phyloP scores from a whole-genome alignment of 2,888 invertebrate genomes.

The Brenthis daphne region DNA sequence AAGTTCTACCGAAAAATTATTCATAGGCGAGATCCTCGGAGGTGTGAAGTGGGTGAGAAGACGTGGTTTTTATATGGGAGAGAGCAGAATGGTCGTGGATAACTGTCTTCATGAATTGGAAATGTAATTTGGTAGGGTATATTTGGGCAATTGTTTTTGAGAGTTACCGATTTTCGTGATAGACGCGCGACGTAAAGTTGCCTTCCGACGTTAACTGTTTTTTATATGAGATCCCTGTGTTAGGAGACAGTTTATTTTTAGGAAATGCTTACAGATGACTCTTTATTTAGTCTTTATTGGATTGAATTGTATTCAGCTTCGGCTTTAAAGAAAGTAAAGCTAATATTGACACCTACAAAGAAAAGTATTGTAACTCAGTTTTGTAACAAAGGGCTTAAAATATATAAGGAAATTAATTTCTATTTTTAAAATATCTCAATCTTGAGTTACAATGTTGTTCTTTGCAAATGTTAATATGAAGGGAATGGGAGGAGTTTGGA shows the following conservation, averaged over 20 bases:
- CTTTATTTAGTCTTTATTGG: conserved; percentile 20
- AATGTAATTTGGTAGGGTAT: conserved; percentile 76
- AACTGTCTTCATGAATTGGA: conserved; percentile 80
- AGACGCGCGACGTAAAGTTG: conserved; percentile 42
- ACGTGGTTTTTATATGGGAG: conserved; percentile 34
- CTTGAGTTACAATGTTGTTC: too few species aligned
- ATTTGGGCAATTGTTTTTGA: conserved; percentile 69
- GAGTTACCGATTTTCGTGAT: conserved; percentile 64
- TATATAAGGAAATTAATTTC: too few species aligned
- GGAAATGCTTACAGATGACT: conserved; percentile 28
- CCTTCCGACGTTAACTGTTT: conserved; percentile 37
- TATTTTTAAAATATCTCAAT: too few species aligned
- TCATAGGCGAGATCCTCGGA: conserved; percentile 69
- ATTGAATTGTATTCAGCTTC: neutral
- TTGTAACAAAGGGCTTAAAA: too few species aligned
- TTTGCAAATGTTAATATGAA: too few species aligned
- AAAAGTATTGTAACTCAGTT: too few species aligned
- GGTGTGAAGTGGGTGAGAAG: conserved; percentile 45
- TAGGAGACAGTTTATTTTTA: conserved; percentile 28
- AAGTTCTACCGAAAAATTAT: conserved; percentile 74
- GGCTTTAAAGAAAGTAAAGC: neutral
- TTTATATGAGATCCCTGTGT: conserved; percentile 36
- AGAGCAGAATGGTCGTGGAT: conserved; percentile 45
- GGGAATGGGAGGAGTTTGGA: too few species aligned
- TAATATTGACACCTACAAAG: too few species aligned